Evolutionary conservation across 2,888 invertebrate genomes (phyloP).

Genomic region (Allolobophora icterica): DNA sequence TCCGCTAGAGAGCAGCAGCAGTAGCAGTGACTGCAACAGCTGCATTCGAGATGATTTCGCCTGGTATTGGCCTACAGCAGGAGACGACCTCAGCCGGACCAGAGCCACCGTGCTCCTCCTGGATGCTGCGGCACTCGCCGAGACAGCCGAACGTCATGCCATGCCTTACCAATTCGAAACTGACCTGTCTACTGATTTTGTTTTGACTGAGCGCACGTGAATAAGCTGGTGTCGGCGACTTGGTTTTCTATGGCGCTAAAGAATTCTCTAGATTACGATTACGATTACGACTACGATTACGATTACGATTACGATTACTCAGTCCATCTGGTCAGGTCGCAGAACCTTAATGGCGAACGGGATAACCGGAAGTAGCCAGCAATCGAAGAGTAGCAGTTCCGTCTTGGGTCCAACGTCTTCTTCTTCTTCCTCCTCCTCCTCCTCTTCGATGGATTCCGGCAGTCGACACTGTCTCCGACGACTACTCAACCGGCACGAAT

Average conservation of each 20-base stretch:
- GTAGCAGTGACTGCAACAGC: not conserved
- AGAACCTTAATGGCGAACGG: not conserved
- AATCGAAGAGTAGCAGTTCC: not conserved
- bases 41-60: not conserved
- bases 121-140: not conserved
- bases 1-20: constrained; percentile 22
- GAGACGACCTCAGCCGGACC: not conserved
- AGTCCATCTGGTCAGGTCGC: not conserved
- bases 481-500: constrained; percentile 32
- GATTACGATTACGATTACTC: not conserved
- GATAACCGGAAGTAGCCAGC: constrained; percentile 17
- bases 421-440: not conserved
- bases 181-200: not conserved
- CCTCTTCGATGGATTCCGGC: not conserved
- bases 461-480: not conserved
- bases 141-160: not conserved
- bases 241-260: not conserved
- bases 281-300: not conserved
- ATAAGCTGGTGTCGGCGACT: not conserved
- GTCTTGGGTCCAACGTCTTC: not conserved
- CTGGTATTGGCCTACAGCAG: not conserved
- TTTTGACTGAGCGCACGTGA: not conserved
- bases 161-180: not conserved
- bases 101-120: not conserved
- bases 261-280: not conserved